phyloP scores from a whole-genome alignment of 53 echinoderm and acorn worm genomes.

The Hippasteria phrygiana region DNA sequence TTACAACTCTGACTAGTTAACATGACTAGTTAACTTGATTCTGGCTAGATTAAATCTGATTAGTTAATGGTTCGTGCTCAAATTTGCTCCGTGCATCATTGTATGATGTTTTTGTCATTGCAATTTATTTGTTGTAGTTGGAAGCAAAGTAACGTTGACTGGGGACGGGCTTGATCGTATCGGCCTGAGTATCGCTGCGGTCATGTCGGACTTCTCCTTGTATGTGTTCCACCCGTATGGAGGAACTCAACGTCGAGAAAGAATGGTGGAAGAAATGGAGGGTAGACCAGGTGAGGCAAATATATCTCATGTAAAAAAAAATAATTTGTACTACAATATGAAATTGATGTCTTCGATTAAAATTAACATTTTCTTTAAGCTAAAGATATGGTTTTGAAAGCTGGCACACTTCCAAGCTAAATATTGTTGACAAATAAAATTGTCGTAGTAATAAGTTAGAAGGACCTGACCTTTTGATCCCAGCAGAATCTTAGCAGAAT shows the following conservation, averaged over 20 bases:
- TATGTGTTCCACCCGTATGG: constrained; percentile 97
- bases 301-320: neutral
- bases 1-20: too few relatives aligned
- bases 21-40: too few relatives aligned
- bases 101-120: too few relatives aligned
- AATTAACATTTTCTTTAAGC: too few relatives aligned
- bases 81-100: neutral
- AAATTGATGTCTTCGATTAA: too few relatives aligned
- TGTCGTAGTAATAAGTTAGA: too few relatives aligned
- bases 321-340: neutral
- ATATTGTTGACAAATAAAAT: too few relatives aligned
- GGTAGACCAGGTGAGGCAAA: constrained; percentile 42
- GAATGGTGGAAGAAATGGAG: constrained; percentile 72
- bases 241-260: constrained; percentile 77
- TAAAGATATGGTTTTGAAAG: neutral
- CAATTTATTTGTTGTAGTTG: constrained; percentile 14
- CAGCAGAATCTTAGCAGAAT: too few relatives aligned
- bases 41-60: too few relatives aligned
- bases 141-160: constrained; percentile 45
- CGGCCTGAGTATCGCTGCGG: constrained; percentile 85
- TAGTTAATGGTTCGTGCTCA: too few relatives aligned
- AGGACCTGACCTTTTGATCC: too few relatives aligned
- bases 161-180: constrained; percentile 73
- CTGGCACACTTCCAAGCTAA: too few relatives aligned
- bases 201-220: constrained; percentile 96